Evolutionary conservation across 1,140 invertebrate species (phyloP), one percentile per base, ranked within the genome.

Genomic region (Pygmarrhopalites habei): DNA sequence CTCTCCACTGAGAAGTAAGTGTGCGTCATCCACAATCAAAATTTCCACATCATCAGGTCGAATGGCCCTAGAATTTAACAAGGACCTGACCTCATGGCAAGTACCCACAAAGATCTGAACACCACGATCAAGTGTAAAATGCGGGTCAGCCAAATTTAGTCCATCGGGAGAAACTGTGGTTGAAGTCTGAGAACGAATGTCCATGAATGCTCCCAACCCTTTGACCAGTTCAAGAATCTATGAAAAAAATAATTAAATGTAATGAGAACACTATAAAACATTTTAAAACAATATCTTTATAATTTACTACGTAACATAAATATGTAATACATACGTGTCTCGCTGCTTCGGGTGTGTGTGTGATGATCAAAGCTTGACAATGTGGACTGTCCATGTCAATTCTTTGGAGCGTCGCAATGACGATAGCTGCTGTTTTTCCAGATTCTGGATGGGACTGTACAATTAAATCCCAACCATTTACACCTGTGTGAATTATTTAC

Each of bases 391-490:
- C 82, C 30, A 91, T 90, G 76, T 99, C 93, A 75, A 99, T 92
- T 79, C 95, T 88, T 81, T 99, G 95, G 62, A 99, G 81, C 77
- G 99, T 97, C 47, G 95, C 93, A 77, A 99, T 96, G 28, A 95
- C 96, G 79, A 99, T 99, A 29, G 97, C 99, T 63, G 97, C 97
- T 65, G 97, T 99, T 81, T 99, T 99, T 60, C 97, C 97, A 78
- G 97, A 99, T 78, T 91, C 91, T n/a, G n/a, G n/a, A n/a, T n/a
- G n/a, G n/a, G n/a, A n/a, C n/a, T n/a, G n/a, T n/a, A n/a, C n/a
- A n/a, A n/a, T n/a, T n/a, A n/a, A n/a, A n/a, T n/a, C n/a, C n/a
- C n/a, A n/a, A n/a, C n/a, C n/a, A n/a, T n/a, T n/a, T n/a, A n/a
- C n/a, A n/a, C n/a, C n/a, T n/a, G n/a, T n/a, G n/a, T n/a, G n/a